phyloP scores from a whole-genome alignment of 1,140 invertebrate genomes.

The Aphaenogaster floridana region DNA sequence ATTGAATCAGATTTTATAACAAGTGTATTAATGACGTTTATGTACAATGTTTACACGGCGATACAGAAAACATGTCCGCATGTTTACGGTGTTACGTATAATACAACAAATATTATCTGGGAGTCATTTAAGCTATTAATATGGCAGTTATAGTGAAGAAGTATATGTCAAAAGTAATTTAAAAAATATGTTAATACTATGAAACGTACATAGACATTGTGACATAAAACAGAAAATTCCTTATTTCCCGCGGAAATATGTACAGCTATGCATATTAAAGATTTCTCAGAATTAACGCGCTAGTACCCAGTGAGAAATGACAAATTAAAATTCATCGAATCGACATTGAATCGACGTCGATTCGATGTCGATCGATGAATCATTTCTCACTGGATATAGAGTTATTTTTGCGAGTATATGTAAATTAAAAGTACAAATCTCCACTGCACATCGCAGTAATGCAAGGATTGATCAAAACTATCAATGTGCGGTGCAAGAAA shows the following conservation, averaged over 20 bases:
- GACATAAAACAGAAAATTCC: constrained; percentile 57
- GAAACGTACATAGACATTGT: constrained; percentile 66
- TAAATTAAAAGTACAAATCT: constrained; percentile 44
- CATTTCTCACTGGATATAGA: not conserved
- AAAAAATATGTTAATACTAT: constrained; percentile 58
- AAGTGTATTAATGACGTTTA: constrained; percentile 78
- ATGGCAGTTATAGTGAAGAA: constrained; percentile 41
- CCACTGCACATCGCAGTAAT: constrained; percentile 9
- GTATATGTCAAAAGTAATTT: constrained; percentile 36
- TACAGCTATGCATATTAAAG: constrained; percentile 39
- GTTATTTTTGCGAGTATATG: constrained; percentile 39
- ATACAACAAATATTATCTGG: constrained; percentile 72
- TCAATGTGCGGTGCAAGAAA: not conserved
- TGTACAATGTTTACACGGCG: constrained; percentile 80
- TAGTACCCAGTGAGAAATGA: not conserved
- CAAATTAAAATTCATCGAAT: too few relatives aligned
- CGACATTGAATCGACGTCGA: too few relatives aligned
- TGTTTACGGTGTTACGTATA: constrained; percentile 66
- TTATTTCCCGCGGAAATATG: constrained; percentile 47
- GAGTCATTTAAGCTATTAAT: constrained; percentile 63
- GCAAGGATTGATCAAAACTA: not conserved
- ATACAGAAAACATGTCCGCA: constrained; percentile 70
- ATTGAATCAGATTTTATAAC: constrained; percentile 67
- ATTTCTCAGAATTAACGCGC: constrained; percentile 22
- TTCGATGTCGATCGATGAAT: too few relatives aligned